Conservation (phyloP, 2,888 invertebrate genomes). For the Apamea monoglypha region DNA sequence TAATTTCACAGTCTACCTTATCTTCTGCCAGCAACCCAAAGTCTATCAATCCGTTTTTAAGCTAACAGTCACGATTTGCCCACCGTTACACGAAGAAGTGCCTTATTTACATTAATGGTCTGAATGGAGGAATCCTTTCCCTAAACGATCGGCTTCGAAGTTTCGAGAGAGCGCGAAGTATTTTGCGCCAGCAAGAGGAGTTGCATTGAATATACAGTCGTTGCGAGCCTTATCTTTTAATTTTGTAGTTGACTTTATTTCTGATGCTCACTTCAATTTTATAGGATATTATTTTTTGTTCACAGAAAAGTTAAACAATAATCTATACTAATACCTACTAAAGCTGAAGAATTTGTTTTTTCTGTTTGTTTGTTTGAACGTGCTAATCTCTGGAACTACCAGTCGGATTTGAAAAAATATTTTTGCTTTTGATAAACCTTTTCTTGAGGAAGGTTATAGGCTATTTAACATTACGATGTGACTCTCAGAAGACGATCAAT, state of each 20-base stretch:
- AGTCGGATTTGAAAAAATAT: no score
- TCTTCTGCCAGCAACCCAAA: neutral
- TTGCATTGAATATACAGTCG: neutral
- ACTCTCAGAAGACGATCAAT: no score
- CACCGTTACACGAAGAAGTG: constrained; percentile 32
- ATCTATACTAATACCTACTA: no score
- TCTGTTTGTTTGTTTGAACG: no score
- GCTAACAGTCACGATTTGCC: constrained; percentile 29
- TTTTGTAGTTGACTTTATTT: constrained; percentile 2
- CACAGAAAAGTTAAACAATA: no score
- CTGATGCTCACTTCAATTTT: neutral
- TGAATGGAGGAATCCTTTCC: constrained; percentile 2
- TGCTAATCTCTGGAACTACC: no score
- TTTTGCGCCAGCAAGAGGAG: constrained; percentile 3
- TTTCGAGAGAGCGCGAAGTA: constrained; percentile 14
- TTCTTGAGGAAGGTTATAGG: no score
- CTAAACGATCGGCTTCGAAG: constrained; percentile 11
- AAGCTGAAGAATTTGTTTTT: no score
- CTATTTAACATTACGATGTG: no score
- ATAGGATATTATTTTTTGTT: neutral
- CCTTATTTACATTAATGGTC: constrained; percentile 37
- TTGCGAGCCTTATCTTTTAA: neutral
- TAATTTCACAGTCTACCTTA: constrained; percentile 9
- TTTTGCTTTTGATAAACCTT: no score
- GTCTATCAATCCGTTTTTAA: constrained; percentile 28